Base-by-base conservation (phyloP, 2,113 vertebrate genomes). In the Antidorcas marsupialis region DNA sequence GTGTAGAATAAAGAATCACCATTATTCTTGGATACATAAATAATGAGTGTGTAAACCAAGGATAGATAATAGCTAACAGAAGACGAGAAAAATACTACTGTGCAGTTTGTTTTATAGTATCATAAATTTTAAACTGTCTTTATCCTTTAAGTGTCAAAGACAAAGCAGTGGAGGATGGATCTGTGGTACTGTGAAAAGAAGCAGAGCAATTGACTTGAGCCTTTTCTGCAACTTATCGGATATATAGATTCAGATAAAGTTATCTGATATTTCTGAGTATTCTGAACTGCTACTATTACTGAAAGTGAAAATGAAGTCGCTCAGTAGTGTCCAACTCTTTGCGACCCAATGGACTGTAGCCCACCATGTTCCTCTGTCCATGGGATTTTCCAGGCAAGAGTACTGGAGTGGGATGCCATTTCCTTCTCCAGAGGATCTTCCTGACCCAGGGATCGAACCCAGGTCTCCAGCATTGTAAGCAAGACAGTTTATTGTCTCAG, bases 1-100 rank as follows among this genome's bases (percentile, higher is more conserved):
- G 50, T 94, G 50, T 45, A 97, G 78, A 97, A 64, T 86, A 9
- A 97, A 23, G 76, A 79, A 95, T 95, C 92, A 82, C 43, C 85
- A 30, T 92, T 94, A 89, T 87, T 43, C n/a, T 39, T 30, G 28
- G 12, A 52, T 59, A 89, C 2, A 96, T 7, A 23, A 96, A 93
- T 43, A 97, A 97, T 96, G 47, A 95, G 6, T 89, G 15, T 89
- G 76, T 92, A 97, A 23, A 93, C 21, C 2, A 91, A 74, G 94
- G 21, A 39, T 5, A 96, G 64, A 81, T 50, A 87, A 50, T 50
- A 95, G 28, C 84, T 87, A 85, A 67, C 0, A 97, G 74, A 94
- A 76, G 36, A 78, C 36, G 30, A 95, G n/a, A 91, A 97, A 98
- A 71, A 83, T 87, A 59, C 28, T 78, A 39, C 55, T 43, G 0